A percentile compares a stretch with the other conserved stretches of the same genome.
Evolutionary conservation across 1,140 invertebrate genomes (phyloP).

Genomic region (Drosophila triauraria): DNA sequence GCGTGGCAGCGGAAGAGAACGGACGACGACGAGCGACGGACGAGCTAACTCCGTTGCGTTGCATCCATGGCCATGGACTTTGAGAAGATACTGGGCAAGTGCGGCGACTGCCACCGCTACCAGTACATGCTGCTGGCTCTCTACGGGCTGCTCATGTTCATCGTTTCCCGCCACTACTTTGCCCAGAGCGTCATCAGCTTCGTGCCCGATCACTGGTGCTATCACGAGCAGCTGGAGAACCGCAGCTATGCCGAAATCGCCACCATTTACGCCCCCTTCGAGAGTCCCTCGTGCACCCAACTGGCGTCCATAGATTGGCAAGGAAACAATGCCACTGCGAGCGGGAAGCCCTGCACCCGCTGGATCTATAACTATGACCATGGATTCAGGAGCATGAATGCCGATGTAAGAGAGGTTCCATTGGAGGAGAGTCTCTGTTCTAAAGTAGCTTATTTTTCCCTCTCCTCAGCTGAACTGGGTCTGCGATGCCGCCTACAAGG

Average conservation of each 20-base stretch:
- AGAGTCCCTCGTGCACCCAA: slow-evolving; percentile 68
- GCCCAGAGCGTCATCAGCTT: slow-evolving; percentile 86
- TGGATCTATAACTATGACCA: slow-evolving; percentile 86
- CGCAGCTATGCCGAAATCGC: slow-evolving; percentile 52
- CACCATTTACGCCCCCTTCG: slow-evolving; percentile 60
- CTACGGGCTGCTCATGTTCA: slow-evolving; percentile 86
- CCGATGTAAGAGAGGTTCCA: slow-evolving; percentile 85
- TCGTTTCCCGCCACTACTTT: slow-evolving; percentile 86
- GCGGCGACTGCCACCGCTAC: slow-evolving; percentile 87
- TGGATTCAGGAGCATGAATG: slow-evolving; percentile 86
- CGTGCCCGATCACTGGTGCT: slow-evolving; percentile 85
- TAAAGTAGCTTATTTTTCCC: background rate
- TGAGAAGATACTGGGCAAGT: slow-evolving; percentile 87
- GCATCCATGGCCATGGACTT: slow-evolving; percentile 85
- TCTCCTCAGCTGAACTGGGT: slow-evolving; percentile 87
- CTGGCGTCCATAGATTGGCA: slow-evolving; percentile 39
- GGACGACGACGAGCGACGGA: slow-evolving; percentile 39
- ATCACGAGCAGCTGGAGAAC: slow-evolving; percentile 70
- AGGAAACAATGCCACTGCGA: slow-evolving; percentile 49
- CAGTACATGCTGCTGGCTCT: slow-evolving; percentile 87
- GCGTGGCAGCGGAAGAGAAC: slow-evolving; percentile 70
- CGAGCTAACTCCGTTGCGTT: slow-evolving; percentile 19
- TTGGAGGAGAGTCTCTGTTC: slow-evolving; percentile 2
- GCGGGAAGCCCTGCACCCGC: slow-evolving; percentile 69
- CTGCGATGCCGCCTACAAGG: slow-evolving; percentile 86